phyloP scores from a whole-genome alignment of 2,797 vertebrate genomes.

The Buphagus erythrorhynchus region DNA sequence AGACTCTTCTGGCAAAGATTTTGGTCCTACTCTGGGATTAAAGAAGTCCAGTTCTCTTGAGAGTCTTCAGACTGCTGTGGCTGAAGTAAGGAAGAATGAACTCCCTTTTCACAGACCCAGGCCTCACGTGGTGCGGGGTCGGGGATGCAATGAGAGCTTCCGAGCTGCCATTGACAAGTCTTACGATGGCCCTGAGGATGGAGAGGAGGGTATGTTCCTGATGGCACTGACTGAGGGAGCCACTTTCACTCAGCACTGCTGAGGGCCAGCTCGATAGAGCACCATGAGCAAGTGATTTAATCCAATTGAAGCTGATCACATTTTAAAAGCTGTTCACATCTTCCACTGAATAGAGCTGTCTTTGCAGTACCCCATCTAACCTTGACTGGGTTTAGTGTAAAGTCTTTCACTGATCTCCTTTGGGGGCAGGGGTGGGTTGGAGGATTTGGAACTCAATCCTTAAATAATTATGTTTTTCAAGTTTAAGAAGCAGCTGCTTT shows the following conservation, averaged over 20 bases:
- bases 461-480: conserved; percentile 60
- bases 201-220: conserved; percentile 84
- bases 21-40: conserved; percentile 91
- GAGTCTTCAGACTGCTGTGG: conserved; percentile 94
- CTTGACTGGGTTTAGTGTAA: conserved; percentile 15
- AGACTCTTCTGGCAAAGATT: conserved; percentile 80
- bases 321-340: conserved; percentile 11
- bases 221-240: not conserved
- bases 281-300: not conserved
- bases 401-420: conserved; percentile 45
- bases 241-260: not conserved
- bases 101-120: conserved; percentile 93
- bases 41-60: conserved; percentile 97
- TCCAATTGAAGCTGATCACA: not conserved
- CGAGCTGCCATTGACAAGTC: conserved; percentile 96
- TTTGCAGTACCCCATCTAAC: conserved; percentile 17
- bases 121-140: conserved; percentile 91
- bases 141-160: conserved; percentile 98
- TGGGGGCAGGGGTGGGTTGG: not conserved
- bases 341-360: not conserved
- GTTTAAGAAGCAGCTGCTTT: conserved; percentile 50
- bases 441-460: conserved; percentile 52
- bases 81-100: conserved; percentile 89
- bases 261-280: not conserved
- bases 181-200: conserved; percentile 90